Evolutionary conservation across 2,888 invertebrate genomes (phyloP).

Genomic region (Pseudeuparius sepicola): DNA sequence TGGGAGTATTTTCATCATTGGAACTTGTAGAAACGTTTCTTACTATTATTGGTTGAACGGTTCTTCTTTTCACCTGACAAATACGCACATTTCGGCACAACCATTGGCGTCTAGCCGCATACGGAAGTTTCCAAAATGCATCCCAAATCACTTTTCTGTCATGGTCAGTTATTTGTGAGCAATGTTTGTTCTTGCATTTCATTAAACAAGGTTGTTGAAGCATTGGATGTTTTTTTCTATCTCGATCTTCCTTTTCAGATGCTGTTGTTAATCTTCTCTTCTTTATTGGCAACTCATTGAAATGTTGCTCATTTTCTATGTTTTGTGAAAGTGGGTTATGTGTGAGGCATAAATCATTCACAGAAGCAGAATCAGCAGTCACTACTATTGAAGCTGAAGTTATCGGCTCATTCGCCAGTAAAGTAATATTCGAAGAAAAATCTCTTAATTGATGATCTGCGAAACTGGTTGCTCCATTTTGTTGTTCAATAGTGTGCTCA

Average conservation of each 20-base stretch:
- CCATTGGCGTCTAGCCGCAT: conserved; percentile 11
- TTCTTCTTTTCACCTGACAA: conserved; percentile 10
- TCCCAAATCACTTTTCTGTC: conserved; percentile 10
- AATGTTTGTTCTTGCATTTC: conserved; percentile 7
- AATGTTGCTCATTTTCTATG: conserved; percentile 3
- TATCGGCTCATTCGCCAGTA: too few relatives aligned
- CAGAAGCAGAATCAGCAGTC: too few relatives aligned
- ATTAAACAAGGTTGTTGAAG: conserved; percentile 5
- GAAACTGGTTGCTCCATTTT: too few relatives aligned
- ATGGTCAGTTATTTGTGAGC: conserved; percentile 7
- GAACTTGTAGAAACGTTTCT: background rate
- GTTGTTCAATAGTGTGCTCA: too few relatives aligned
- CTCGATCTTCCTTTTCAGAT: conserved; percentile 7
- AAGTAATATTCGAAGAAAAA: too few relatives aligned
- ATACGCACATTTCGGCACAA: conserved; percentile 9
- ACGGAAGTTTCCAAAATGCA: conserved; percentile 3
- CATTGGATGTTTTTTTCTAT: conserved; percentile 12
- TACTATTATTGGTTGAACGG: conserved; percentile 4
- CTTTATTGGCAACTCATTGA: conserved; percentile 3
- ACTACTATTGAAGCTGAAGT: too few relatives aligned
- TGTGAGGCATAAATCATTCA: too few relatives aligned
- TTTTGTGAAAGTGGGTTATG: too few relatives aligned
- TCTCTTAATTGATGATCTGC: background rate
- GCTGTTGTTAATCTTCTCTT: conserved; percentile 8
- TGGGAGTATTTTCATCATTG: conserved; percentile 6